A percentile compares a stretch with the other conserved stretches of the same genome.
These are phyloP conservation scores for Dinoponera quadriceps DNA, from an alignment of 1,140 invertebrate species.

Conservation along the genomic window DNA sequence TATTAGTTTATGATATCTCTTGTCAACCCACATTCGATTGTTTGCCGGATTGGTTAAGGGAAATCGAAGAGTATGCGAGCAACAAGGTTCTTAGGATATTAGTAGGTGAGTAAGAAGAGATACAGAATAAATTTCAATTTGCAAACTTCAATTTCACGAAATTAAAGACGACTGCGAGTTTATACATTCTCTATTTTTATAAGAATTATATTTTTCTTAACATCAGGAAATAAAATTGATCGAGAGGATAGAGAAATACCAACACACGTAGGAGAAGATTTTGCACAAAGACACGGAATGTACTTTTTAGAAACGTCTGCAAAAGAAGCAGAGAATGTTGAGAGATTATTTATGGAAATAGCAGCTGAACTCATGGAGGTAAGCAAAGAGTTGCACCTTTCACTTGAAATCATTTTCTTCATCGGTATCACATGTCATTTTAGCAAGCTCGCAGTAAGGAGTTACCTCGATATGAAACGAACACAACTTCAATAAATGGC, in stretches of 20 bases:
- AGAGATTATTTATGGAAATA: slow-evolving; percentile 98
- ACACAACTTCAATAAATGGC: slow-evolving; percentile 90
- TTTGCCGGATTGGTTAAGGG: slow-evolving; percentile 96
- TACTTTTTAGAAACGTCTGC: slow-evolving; percentile 99
- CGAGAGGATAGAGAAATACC: slow-evolving; percentile 98
- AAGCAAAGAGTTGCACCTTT: slow-evolving; percentile 70
- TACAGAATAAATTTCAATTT: slow-evolving; percentile 1
- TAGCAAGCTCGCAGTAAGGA: slow-evolving; percentile 93
- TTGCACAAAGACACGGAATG: slow-evolving; percentile 97
- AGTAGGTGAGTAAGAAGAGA: slow-evolving; percentile 89
- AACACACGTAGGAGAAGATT: slow-evolving; percentile 97
- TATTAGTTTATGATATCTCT: slow-evolving; percentile 98
- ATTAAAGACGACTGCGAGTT: too few relatives aligned
- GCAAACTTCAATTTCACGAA: too few relatives aligned
- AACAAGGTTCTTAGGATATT: slow-evolving; percentile 97
- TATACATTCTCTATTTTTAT: too few relatives aligned
- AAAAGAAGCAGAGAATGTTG: slow-evolving; percentile 99
- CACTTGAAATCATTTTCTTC: slow-evolving; percentile 1
- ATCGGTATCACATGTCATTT: slow-evolving; percentile 73
- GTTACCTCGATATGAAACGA: slow-evolving; percentile 90
- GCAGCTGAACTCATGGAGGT: slow-evolving; percentile 96
- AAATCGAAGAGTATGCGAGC: slow-evolving; percentile 98
- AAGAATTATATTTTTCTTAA: slow-evolving; percentile 26
- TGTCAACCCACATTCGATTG: slow-evolving; percentile 99
- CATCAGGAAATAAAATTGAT: slow-evolving; percentile 97